These are phyloP conservation scores for Microplitis manilae DNA, from an alignment of 2,888 invertebrate genomes.

Conservation along the genomic window DNA sequence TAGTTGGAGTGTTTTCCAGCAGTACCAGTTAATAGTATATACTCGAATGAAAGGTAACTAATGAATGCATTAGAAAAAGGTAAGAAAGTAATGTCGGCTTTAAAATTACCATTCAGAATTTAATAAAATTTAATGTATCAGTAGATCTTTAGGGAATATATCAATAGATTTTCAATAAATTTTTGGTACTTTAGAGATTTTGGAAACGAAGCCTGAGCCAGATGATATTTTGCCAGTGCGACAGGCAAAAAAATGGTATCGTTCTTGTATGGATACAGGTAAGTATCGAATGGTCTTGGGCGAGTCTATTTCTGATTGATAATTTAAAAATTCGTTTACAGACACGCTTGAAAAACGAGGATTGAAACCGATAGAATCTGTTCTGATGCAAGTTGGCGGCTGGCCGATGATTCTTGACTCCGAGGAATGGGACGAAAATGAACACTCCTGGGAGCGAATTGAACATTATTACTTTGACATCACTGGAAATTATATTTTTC, in stretches of 20 bases:
- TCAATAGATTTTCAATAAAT: not conserved
- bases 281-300: too few relatives aligned
- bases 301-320: too few relatives aligned
- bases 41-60: constrained; percentile 42
- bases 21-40: constrained; percentile 40
- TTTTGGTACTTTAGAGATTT: constrained; percentile 42
- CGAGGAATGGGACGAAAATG: constrained; percentile 54
- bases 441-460: constrained; percentile 54
- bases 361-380: constrained; percentile 54
- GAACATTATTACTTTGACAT: constrained; percentile 54
- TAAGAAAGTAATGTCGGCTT: too few relatives aligned
- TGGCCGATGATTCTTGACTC: constrained; percentile 58
- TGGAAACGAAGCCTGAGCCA: constrained; percentile 35
- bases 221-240: constrained; percentile 53
- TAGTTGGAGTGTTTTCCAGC: constrained; percentile 48
- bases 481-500: constrained; percentile 44
- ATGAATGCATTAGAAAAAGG: too few relatives aligned
- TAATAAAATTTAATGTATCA: too few relatives aligned
- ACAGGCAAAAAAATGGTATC: constrained; percentile 54
- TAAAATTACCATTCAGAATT: too few relatives aligned
- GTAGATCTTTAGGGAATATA: too few relatives aligned
- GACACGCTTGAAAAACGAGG: constrained; percentile 50
- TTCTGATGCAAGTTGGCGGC: constrained; percentile 54
- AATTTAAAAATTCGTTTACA: constrained; percentile 19
- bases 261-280: constrained; percentile 56